Evolutionary conservation across 2,888 invertebrate species (phyloP).

Genomic region (Girardia tigrina): DNA sequence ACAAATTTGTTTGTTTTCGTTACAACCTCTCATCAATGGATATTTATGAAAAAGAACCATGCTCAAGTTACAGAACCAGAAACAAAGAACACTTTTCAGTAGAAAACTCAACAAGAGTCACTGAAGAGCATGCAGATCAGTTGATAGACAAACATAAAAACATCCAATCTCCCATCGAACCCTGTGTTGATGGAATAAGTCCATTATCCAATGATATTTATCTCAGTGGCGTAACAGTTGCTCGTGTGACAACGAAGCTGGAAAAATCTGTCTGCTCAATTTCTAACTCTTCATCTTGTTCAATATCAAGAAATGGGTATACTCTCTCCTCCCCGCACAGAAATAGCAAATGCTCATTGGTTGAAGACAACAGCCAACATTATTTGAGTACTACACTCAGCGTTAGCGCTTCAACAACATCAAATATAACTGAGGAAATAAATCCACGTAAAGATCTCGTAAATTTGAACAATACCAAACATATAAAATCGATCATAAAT

Average conservation of each 20-base stretch:
- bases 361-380: slow-evolving; percentile 9
- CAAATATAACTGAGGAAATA: slow-evolving; percentile 12
- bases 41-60: neutral
- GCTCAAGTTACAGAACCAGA: neutral
- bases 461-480: neutral
- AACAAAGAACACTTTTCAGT: neutral
- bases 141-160: neutral
- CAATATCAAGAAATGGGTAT: neutral
- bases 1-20: no score
- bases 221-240: neutral
- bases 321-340: slow-evolving; percentile 10
- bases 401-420: slow-evolving; percentile 8
- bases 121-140: slow-evolving; percentile 5
- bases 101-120: neutral
- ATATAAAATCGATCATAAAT: neutral
- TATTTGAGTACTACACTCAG: neutral
- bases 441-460: neutral
- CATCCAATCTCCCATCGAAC: neutral
- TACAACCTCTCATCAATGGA: neutral
- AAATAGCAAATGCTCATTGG: neutral
- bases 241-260: neutral
- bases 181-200: neutral
- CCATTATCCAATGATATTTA: slow-evolving; percentile 1
- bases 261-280: slow-evolving; percentile 23
- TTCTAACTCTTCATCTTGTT: neutral